These are phyloP conservation scores for Leptobrachium leishanense DNA, from an alignment of 2,113 vertebrate genomes.

Conservation along the genomic window DNA sequence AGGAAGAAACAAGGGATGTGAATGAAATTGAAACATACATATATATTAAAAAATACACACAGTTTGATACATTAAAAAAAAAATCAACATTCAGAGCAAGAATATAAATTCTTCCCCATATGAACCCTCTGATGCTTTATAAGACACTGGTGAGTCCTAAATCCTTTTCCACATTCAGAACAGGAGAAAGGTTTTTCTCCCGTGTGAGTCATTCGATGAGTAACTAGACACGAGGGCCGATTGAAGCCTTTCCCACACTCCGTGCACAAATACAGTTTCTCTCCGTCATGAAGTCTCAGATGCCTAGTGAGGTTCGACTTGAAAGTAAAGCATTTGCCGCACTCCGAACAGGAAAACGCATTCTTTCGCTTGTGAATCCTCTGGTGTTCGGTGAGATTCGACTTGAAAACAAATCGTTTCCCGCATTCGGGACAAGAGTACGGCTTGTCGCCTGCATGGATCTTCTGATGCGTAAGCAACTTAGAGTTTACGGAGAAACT, in stretches of 20 bases:
- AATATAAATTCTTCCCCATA: background rate
- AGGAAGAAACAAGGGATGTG: no score
- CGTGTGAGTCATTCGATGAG: constrained; percentile 12
- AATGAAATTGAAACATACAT: no score
- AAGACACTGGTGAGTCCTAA: background rate
- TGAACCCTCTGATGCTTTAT: constrained; percentile 2
- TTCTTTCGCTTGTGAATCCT: constrained; percentile 50
- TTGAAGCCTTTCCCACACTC: constrained; percentile 18
- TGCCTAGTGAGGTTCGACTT: constrained; percentile 1
- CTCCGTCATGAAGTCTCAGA: background rate
- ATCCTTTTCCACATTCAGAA: constrained; percentile 13
- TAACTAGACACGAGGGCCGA: constrained; percentile 2
- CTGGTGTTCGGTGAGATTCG: constrained; percentile 56
- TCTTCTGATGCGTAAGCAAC: background rate
- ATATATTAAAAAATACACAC: no score
- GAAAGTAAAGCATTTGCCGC: constrained; percentile 14
- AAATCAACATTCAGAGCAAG: no score
- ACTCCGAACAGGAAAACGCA: constrained; percentile 5
- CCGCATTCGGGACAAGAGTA: constrained; percentile 36
- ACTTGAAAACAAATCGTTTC: constrained; percentile 59
- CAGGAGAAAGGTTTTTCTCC: constrained; percentile 15
- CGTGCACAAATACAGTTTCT: constrained; percentile 7
- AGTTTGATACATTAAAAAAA: no score
- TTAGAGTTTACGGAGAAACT: constrained; percentile 50
- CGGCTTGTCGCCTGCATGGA: background rate